Evolutionary conservation across 2,888 invertebrate species (phyloP).

Genomic region (Steinernema carpocapsae): DNA sequence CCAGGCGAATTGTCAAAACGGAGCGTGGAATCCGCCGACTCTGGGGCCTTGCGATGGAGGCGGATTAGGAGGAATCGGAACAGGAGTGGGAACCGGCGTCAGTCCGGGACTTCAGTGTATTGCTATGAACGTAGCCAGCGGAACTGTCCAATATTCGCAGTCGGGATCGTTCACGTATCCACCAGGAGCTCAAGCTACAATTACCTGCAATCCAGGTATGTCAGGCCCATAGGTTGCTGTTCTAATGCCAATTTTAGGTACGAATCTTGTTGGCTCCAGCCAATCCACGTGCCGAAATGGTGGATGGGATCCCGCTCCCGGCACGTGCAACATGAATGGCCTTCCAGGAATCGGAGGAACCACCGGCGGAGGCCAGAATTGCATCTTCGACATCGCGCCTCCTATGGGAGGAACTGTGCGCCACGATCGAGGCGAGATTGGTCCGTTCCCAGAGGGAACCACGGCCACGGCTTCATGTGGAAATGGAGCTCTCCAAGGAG

Average conservation of each 20-base stretch:
- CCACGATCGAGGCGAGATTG: slow-evolving; percentile 37
- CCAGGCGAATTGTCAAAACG: slow-evolving; percentile 38
- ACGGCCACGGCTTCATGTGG: slow-evolving; percentile 43
- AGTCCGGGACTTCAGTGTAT: background rate
- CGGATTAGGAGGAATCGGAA: background rate
- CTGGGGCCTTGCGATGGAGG: slow-evolving; percentile 36
- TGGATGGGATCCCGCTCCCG: slow-evolving; percentile 40
- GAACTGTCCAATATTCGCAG: background rate
- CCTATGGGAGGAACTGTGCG: slow-evolving; percentile 27
- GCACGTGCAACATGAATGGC: background rate
- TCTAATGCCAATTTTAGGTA: background rate
- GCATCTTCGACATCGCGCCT: slow-evolving; percentile 2
- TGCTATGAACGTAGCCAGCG: background rate
- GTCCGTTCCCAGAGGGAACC: slow-evolving; percentile 45
- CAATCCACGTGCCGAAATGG: slow-evolving; percentile 38
- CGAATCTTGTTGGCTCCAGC: background rate
- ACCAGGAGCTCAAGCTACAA: slow-evolving; percentile 37
- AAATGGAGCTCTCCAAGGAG: slow-evolving; percentile 18
- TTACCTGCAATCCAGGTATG: slow-evolving; percentile 43
- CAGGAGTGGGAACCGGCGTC: background rate
- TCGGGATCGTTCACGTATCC: background rate
- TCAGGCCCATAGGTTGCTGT: background rate
- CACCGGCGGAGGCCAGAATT: slow-evolving; percentile 4
- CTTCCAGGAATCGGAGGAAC: slow-evolving; percentile 3
- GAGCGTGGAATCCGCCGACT: slow-evolving; percentile 40